Base-by-base conservation (phyloP, 1,140 invertebrate genomes). In the Drosophila sturtevanti region DNA sequence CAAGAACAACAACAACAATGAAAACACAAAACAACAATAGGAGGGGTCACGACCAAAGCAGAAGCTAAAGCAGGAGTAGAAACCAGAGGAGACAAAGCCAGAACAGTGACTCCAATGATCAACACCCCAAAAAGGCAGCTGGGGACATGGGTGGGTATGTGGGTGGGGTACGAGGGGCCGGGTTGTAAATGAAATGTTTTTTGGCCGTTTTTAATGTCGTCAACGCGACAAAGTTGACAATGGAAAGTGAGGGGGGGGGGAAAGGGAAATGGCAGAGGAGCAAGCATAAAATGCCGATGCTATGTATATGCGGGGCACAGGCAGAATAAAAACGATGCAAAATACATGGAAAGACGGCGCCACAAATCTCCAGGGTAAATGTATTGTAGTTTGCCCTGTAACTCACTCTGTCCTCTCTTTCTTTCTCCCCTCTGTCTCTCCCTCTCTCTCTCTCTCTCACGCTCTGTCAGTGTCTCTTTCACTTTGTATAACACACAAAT, bases 181-280 rank as follows among this genome's bases (percentile, higher is more conserved):
- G 62, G 59, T 56, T 78, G 64, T 31, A 87, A 87, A 79, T 82
- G 76, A 87, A 90, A 85, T 91, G 91, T 79, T 79, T 71, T 82
- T 65, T 68, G 69, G 63, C 72, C 54, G 54, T 77, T 79, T 86
- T 72, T 77, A 73, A 68, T 68, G 68, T 68, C 72, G 68, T 63
- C 72, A 79, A 66, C 51, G 78, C 75, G 67, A 78, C 77, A 72
- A 67, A 72, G 71, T 81, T 71, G 78, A 73, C 79, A 79, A 81
- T 77, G 63, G 65, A 62, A 21, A 63, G 34, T 22, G 60, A 34
- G 27, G 27, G 27, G 7, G 5, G 27, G 7, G 27, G 27, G 0
- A 31, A 6, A 31, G 4, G 3, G 22, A 31, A 6, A 31, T 41
- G 58, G 70, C 60, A 41, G 51, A 24, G 52, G 24, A 41, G 63